phyloP scores from a whole-genome alignment of 2,113 vertebrate genomes.

The Mungos mungo region DNA sequence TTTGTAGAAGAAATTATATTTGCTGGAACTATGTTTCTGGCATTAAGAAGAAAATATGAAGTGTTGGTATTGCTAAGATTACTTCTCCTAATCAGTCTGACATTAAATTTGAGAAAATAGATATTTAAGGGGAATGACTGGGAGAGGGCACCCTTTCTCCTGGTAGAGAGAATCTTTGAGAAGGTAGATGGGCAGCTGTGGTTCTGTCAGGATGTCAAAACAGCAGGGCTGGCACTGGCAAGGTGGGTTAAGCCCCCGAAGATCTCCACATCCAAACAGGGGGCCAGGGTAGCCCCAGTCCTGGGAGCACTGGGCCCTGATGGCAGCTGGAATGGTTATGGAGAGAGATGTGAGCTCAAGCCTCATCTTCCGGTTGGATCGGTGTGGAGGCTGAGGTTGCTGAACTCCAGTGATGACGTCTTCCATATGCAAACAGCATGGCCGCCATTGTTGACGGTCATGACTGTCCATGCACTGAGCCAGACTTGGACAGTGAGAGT shows the following conservation, averaged over 20 bases:
- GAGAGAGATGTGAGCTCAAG: background rate
- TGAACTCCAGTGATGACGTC: background rate
- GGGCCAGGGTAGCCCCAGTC: no score
- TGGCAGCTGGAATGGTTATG: background rate
- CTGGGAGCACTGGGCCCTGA: background rate
- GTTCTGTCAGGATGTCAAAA: background rate
- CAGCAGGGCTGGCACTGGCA: accelerated
- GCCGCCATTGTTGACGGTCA: background rate
- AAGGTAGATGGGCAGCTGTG: background rate
- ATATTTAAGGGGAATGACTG: slow-evolving; percentile 10
- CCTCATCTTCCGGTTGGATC: background rate
- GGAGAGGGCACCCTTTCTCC: background rate
- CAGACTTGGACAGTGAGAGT: background rate
- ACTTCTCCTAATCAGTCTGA: slow-evolving; percentile 17
- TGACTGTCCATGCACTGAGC: background rate
- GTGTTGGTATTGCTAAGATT: slow-evolving; percentile 12
- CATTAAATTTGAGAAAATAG: background rate
- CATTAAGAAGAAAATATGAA: slow-evolving; percentile 38
- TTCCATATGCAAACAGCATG: background rate
- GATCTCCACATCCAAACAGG: background rate
- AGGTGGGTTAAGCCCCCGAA: background rate
- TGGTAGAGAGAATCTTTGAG: background rate
- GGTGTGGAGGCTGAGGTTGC: background rate
- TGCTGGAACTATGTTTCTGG: slow-evolving; percentile 44
- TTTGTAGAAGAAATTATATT: slow-evolving; percentile 47